These are phyloP conservation scores for Rhorus exstirpatorius DNA, from an alignment of 2,888 invertebrate genomes.

Conservation along the genomic window DNA sequence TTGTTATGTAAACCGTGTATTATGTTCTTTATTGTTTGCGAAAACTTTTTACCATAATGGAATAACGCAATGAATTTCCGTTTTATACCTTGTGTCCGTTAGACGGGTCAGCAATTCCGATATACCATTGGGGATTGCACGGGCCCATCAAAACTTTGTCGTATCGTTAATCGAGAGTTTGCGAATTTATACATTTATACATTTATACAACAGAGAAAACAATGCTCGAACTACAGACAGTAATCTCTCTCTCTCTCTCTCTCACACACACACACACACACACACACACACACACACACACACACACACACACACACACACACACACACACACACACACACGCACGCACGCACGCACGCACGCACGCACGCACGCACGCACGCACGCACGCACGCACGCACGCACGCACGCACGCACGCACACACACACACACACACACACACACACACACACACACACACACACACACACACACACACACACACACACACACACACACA, in stretches of 20 bases:
- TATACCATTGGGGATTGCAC: constrained; percentile 2
- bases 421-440: too few species aligned
- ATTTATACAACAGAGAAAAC: constrained; percentile 52
- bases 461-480: too few species aligned
- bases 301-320: too few species aligned
- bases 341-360: too few species aligned
- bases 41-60: constrained; percentile 16
- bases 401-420: too few species aligned
- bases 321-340: too few species aligned
- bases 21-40: constrained; percentile 7
- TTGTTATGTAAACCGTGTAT: neutral
- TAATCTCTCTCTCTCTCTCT: constrained; percentile 22
- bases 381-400: too few species aligned
- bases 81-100: neutral
- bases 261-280: neutral
- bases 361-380: too few species aligned
- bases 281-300: too few species aligned
- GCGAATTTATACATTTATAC: constrained; percentile 46
- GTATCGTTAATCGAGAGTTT: constrained; percentile 50
- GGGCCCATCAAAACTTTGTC: constrained; percentile 46
- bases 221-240: constrained; percentile 23
- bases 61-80: constrained; percentile 32
- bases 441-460: too few species aligned
- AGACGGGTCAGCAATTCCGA: constrained; percentile 23
- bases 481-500: too few species aligned